Percentiles rank a stretch among this genome's conserved stretches.
phyloP scores from a whole-genome alignment of 2,113 vertebrate species.

The Scytalopus superciliaris region DNA sequence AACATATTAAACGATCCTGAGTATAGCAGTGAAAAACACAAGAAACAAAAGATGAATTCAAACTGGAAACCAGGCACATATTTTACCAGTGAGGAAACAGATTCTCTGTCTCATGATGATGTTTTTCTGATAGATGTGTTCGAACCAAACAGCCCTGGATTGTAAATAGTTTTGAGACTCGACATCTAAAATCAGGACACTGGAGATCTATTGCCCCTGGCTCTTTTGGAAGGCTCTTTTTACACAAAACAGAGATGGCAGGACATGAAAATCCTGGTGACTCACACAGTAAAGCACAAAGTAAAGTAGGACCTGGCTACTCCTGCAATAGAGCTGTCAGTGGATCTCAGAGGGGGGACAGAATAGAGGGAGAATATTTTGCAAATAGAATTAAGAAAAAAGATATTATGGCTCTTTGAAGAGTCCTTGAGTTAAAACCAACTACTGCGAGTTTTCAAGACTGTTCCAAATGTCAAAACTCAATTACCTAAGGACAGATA shows the following conservation, averaged over 20 bases:
- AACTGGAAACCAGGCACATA: conserved; percentile 34
- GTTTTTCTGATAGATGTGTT: conserved; percentile 56
- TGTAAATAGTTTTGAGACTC: not conserved
- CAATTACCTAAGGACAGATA: not conserved
- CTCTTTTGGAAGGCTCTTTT: not conserved
- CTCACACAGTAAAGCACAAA: not conserved
- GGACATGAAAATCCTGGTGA: not conserved
- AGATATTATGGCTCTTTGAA: not conserved
- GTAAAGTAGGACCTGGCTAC: not conserved
- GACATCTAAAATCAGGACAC: not conserved
- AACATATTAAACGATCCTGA: not conserved
- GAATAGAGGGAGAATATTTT: not conserved
- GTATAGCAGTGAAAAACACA: not conserved
- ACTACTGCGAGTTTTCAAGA: not conserved
- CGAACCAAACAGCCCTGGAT: not conserved
- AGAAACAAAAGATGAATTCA: conserved; percentile 49
- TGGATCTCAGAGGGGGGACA: not conserved
- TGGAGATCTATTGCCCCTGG: not conserved
- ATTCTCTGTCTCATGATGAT: conserved; percentile 23
- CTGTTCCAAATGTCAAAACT: not conserved
- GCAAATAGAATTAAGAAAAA: not conserved
- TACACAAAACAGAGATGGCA: not conserved
- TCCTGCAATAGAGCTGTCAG: not conserved
- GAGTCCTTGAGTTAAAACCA: not conserved
- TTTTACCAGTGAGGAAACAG: conserved; percentile 34